A percentile compares a stretch with the other conserved stretches of the same genome.
These are phyloP conservation scores for Apteryx owenii DNA, from an alignment of 2,113 vertebrate species.

Conservation along the genomic window DNA sequence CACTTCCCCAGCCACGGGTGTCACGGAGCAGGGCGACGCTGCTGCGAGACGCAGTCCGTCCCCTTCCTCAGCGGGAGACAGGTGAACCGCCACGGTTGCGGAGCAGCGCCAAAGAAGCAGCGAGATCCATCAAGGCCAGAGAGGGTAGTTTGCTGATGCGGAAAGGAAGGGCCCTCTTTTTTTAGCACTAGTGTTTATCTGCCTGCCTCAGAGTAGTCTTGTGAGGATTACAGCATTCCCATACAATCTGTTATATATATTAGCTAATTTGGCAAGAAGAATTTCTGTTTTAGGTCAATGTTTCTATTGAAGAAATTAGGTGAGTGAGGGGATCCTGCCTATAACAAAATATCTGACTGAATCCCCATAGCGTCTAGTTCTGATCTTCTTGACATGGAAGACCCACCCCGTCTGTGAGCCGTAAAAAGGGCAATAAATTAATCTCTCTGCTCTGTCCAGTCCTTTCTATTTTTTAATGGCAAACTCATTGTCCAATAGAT, in stretches of 20 bases:
- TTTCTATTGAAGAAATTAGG: background rate
- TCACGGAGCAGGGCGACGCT: rapidly evolving
- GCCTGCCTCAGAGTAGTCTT: background rate
- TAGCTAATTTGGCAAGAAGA: background rate
- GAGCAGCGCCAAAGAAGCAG: background rate
- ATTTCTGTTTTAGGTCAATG: background rate
- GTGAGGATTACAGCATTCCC: background rate
- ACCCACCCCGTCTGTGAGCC: background rate
- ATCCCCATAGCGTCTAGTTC: background rate
- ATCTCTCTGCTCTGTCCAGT: background rate
- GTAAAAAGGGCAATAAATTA: background rate
- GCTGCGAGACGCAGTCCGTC: too few species aligned
- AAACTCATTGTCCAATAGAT: background rate
- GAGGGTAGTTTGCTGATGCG: background rate
- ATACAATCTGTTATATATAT: background rate
- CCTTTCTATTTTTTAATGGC: background rate
- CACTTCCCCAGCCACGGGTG: background rate
- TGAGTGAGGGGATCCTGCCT: background rate
- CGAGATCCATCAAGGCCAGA: background rate
- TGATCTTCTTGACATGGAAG: constrained; percentile 32
- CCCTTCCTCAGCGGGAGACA: background rate
- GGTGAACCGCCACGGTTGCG: background rate
- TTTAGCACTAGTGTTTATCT: background rate
- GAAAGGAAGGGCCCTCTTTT: background rate
- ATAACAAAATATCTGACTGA: background rate